Base-by-base conservation (phyloP, 2,797 vertebrate genomes). In the Petrocephalus sullivani region DNA sequence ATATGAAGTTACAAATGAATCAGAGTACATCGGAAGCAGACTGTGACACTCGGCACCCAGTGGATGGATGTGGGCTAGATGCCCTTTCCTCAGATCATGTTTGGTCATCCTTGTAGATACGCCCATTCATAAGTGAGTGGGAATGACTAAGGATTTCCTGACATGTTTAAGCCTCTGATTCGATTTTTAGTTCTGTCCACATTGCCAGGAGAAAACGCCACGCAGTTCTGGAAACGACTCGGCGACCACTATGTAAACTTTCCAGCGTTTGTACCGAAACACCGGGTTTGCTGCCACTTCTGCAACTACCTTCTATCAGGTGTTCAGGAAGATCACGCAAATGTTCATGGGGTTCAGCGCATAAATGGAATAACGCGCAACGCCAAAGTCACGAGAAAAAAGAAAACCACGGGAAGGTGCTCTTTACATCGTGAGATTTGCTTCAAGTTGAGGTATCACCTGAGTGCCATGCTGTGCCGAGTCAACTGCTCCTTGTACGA, bases 51-150 rank as follows among this genome's bases (percentile, higher is more conserved):
- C 75, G 46, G 75, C 19, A 49, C 19, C 75, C n/a, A n/a, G 12
- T 49, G 46, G 75, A 81, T 49, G 75, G 75, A 81, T 81, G 75
- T 49, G 46, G 37, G 37, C 75, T 49, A 4, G 19, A 41, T 75
- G 14, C 37, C 33, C 67, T 75, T 75, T 75, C 67, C 33, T 16
- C 67, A 75, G 67, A 75, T 75, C 67, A 37, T 75, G 67, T 75
- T 75, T 75, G 67, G 67, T 75, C 67, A 21, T 81, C 75, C 12
- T 49, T 81, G 75, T 41, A 81, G 75, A 81, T 46, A 81, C 41
- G 41, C 75, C 75, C 75, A 81, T 81, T 81, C 75, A 81, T 81
- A 81, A 49, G 75, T 46, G 75, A 81, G 41, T 81, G 75, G 75
- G 41, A 81, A 81, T 81, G 75, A 49, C 75, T 81, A 81, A 81